Percentiles rank a stretch among this genome's conserved stretches.
These are phyloP conservation scores for Aldabrachelys gigantea DNA, from an alignment of 2,113 vertebrate species.

Conservation along the genomic window DNA sequence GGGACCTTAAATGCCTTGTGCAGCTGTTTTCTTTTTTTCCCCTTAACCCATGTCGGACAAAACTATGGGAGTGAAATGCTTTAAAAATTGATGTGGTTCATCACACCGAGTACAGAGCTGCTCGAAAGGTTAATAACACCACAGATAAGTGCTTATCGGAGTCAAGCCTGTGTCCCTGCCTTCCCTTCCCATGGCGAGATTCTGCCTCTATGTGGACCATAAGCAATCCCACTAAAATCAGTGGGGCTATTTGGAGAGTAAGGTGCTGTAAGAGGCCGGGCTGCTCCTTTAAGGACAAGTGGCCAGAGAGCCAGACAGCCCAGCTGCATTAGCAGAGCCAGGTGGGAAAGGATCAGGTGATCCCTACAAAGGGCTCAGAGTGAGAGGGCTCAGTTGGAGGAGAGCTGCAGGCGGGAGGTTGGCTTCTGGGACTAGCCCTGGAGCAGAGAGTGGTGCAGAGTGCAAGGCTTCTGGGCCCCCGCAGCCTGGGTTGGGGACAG, in stretches of 20 bases:
- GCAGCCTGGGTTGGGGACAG: neutral
- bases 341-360: neutral
- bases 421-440: no score
- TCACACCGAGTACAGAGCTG: neutral
- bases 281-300: neutral
- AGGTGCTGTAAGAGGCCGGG: neutral
- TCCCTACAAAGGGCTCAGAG: neutral
- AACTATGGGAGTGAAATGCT: neutral
- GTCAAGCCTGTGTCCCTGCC: neutral
- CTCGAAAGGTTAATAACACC: accelerated
- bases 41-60: neutral
- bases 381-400: no score
- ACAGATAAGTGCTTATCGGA: neutral
- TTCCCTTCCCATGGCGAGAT: neutral
- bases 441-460: no score
- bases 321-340: neutral
- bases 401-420: neutral
- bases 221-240: neutral
- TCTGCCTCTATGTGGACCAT: neutral
- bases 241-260: neutral
- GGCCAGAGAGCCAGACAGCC: neutral
- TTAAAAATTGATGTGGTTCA: neutral
- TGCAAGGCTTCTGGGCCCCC: neutral
- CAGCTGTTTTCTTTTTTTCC: constrained; percentile 14
- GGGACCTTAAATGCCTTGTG: neutral